Evolutionary conservation across 2,113 vertebrate species (phyloP).

Genomic region (Hipposideros armiger): DNA sequence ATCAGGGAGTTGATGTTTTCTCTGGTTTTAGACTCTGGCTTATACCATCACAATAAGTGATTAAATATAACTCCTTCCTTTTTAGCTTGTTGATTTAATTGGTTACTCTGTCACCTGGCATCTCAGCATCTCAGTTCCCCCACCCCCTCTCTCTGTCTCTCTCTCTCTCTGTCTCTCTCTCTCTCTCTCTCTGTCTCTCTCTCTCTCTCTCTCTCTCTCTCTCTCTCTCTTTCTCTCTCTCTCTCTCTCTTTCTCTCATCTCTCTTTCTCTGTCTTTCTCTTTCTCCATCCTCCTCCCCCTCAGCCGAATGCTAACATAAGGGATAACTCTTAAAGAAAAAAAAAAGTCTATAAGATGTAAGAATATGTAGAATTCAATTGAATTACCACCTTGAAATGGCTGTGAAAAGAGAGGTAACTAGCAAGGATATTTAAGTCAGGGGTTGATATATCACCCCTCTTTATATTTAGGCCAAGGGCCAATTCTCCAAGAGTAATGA

Average conservation of each 20-base stretch:
- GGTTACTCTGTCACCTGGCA: background rate
- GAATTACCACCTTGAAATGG: slow-evolving; percentile 2
- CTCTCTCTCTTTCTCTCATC: background rate
- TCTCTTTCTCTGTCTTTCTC: no score
- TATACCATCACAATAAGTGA: background rate
- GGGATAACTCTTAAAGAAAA: background rate
- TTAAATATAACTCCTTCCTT: background rate
- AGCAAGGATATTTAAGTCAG: background rate
- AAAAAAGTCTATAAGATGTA: background rate
- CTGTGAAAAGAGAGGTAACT: background rate
- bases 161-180: no score
- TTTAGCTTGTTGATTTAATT: background rate
- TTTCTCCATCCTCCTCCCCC: background rate
- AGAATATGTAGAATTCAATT: slow-evolving; percentile 24
- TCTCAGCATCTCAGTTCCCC: background rate
- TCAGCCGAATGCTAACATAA: background rate
- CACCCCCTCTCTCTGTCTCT: background rate
- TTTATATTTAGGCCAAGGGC: background rate
- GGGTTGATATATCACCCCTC: background rate
- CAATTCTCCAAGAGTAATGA: background rate
- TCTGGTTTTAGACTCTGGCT: background rate
- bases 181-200: background rate
- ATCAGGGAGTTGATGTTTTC: background rate
- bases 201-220: background rate
- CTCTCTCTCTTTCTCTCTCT: no score